These are phyloP conservation scores for Clarias magur DNA, from an alignment of 2,113 vertebrate genomes.

Conservation along the genomic window DNA sequence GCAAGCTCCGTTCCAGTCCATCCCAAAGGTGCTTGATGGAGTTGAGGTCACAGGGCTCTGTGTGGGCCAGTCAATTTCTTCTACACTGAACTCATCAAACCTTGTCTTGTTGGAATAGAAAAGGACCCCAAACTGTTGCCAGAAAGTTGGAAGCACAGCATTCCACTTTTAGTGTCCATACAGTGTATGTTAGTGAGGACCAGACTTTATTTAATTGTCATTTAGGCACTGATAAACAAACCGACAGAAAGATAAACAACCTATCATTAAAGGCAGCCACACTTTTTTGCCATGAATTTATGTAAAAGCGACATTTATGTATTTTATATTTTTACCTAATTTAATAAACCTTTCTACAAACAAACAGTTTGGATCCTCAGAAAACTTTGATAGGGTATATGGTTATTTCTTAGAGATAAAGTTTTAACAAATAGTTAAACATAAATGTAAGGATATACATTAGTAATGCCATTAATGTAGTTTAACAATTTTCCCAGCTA, in stretches of 20 bases:
- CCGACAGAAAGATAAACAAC: background rate
- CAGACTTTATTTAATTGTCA: background rate
- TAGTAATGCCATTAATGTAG: background rate
- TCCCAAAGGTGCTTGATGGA: no score
- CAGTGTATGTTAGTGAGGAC: background rate
- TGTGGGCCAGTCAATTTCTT: no score
- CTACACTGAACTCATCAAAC: no score
- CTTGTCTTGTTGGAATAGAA: no score
- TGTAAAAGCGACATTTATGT: background rate
- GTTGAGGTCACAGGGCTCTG: no score
- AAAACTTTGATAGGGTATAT: background rate
- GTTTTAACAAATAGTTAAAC: background rate
- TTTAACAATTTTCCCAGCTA: background rate
- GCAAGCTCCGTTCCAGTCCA: no score
- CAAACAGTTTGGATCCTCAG: background rate
- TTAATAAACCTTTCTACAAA: background rate
- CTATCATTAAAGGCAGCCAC: fast-evolving
- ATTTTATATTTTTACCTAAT: background rate
- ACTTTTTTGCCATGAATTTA: background rate
- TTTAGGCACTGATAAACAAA: background rate
- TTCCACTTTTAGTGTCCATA: no score
- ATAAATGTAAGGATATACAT: background rate
- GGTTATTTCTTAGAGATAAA: background rate
- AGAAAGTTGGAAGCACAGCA: no score
- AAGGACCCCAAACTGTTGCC: no score